Base-by-base conservation (phyloP, 2,113 vertebrate genomes). In the Quiscalus mexicanus region DNA sequence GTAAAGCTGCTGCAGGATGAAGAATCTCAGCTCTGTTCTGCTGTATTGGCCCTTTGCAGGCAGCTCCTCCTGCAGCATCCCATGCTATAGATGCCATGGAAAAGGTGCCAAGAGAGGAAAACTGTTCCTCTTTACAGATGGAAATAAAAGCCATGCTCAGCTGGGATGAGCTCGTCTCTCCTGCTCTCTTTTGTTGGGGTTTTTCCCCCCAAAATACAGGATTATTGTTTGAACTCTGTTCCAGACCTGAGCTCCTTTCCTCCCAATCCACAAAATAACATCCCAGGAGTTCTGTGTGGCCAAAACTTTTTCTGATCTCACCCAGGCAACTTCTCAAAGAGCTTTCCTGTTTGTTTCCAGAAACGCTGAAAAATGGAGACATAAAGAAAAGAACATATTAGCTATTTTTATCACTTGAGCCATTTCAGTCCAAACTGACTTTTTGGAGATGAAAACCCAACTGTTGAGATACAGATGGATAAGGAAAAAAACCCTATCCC, bases 1-100 rank as follows among this genome's bases (percentile, higher is more conserved):
- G 82, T 84, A 93, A 96, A 94, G 75, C 82, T 90, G 75, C 75
- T 85, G 90, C 60, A 74, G 93, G 59, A 58, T 50, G 74, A 80
- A 62, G 69, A 35, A 25, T 31, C 84, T 10, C 82, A 87, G 67
- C 13, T 93, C 78, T 49, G 28, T 25, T 50, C 24, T 42, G 27
- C 79, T 88, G 71, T 11, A 55, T 93, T 88, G 67, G 84, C 49
- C 87, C 50, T n/a, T 53, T 33, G 81, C 74, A 45, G 1, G 78
- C 87, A 92, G 71, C 69, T 88, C 65, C 86, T 94, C 52, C 41
- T 47, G 42, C 42, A 90, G 45, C 49, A 86, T 93, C 81, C 53
- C 69, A 10, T 20, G 18, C 47, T 68, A 14, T 1, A 82, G 92
- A 44, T 80, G 79, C 9, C 33, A 8, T 33, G 47, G 92, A 80